Evolutionary conservation across 2,888 invertebrate species (phyloP), one percentile per base, ranked within the genome.

Genomic region (Melangyna quadrimaculata): DNA sequence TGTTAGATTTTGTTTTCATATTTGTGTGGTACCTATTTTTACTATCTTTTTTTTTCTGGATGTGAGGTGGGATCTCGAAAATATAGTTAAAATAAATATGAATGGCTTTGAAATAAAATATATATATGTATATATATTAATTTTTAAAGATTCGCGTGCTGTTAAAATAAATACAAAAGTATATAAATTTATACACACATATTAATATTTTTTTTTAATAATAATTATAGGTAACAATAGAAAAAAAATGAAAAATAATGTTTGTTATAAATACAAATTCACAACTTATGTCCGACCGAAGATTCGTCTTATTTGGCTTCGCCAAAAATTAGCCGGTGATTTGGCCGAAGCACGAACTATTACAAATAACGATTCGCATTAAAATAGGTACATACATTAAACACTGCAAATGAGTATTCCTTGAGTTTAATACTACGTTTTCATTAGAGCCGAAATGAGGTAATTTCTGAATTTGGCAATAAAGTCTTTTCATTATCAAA

Each of bases 31-130:
- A 35, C 6, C 4, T 59, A 29, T 57, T 24, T 19, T 3, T 43
- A 14, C 24, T 29, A 17, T 51, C 43, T 43, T 7, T 51, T 48
- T 24, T 61, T 72, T 73, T 57, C 65, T 67, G 72, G 67, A 81
- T 77, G 81, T 59, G 77, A 82, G 78, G 78, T 82, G 81, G 81
- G 81, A 82, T 63, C 73, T 78, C 59, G 61, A 78, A 69, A 53
- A 29, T n/a, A n/a, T n/a, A n/a, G n/a, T 63, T 45, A 14, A 57
- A 57, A 57, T 57, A 71, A 14, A 40, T 29, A 73, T n/a, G 6
- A 17, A 29, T 14, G 6, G 29, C 6, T 24, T 48, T 17, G 19
- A 35, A n/a, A 29, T 22, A 37, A 24, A 1, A 24, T 37, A 24
- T 22, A 22, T 53, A n/a, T n/a, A n/a, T n/a, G n/a, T n/a, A n/a